Evolutionary conservation across 92 coral and sea anemone genomes (phyloP).

Genomic region (Pocillopora meandrina): DNA sequence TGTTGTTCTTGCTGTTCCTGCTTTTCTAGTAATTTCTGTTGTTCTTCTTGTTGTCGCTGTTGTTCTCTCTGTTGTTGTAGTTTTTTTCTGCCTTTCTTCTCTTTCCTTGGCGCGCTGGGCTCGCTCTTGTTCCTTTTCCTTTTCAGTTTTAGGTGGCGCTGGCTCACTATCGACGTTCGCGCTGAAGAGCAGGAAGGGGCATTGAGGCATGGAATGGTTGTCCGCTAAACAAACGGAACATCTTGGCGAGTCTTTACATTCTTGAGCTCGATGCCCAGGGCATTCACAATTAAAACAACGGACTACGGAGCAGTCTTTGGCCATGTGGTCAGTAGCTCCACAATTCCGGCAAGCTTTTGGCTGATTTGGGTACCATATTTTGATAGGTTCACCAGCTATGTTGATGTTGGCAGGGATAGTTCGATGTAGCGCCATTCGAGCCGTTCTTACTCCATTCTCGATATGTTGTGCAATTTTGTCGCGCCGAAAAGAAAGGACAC

Average conservation of each 20-base stretch:
- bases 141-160: no score
- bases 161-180: no score
- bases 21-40: no score
- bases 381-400: not conserved
- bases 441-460: not conserved
- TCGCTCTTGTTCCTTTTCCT: no score
- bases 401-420: not conserved
- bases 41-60: no score
- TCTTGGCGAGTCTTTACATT: no score
- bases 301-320: not conserved
- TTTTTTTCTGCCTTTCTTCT: not conserved
- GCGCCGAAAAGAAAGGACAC: not conserved
- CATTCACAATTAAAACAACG: not conserved
- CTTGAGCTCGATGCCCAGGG: no score
- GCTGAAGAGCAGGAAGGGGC: no score
- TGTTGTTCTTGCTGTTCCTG: no score
- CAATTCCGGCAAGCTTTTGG: not conserved
- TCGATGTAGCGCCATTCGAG: not conserved
- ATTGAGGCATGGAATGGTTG: no score
- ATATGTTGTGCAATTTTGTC: not conserved
- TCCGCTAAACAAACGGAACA: no score
- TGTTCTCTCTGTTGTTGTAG: no score
- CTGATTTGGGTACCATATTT: not conserved
- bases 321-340: not conserved
- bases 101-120: not conserved